Percentiles rank a stretch among this genome's conserved stretches.
phyloP scores from a whole-genome alignment of 1,140 invertebrate genomes.

The Harpegnathos saltator region DNA sequence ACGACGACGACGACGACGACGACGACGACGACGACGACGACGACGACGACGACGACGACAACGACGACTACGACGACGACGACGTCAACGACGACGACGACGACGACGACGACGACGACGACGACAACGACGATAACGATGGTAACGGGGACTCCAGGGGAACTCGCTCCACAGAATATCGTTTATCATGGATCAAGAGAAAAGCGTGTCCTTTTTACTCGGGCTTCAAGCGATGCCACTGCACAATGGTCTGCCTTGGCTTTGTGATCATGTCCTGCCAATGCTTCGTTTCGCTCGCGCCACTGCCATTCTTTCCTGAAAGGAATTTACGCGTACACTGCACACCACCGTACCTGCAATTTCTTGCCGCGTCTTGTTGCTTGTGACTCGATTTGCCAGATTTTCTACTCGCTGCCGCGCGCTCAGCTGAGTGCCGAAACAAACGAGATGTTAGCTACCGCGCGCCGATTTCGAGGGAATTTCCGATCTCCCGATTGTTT shows the following conservation, averaged over 20 bases:
- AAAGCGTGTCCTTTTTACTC: conserved; percentile 88
- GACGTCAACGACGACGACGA: too few relatives aligned
- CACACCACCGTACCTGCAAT: neutral
- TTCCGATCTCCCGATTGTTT: too few relatives aligned
- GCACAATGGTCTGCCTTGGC: conserved; percentile 95
- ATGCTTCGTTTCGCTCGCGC: conserved; percentile 96
- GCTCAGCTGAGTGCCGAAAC: too few relatives aligned
- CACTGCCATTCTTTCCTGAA: conserved; percentile 96
- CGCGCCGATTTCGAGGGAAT: too few relatives aligned
- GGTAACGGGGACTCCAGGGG: too few relatives aligned
- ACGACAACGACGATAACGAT: too few relatives aligned
- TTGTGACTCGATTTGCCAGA: too few relatives aligned
- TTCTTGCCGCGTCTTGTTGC: neutral
- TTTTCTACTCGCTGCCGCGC: too few relatives aligned
- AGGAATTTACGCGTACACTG: conserved; percentile 41
- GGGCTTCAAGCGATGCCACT: conserved; percentile 96
- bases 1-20: neutral
- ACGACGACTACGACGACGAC: neutral
- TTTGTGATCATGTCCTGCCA: conserved; percentile 99
- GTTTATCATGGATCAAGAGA: conserved; percentile 48
- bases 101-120: too few relatives aligned
- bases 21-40: too few relatives aligned
- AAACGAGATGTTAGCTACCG: too few relatives aligned
- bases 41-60: too few relatives aligned
- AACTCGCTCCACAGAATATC: conserved; percentile 49